A percentile compares a stretch with the other conserved stretches of the same genome.
These are phyloP conservation scores for Nycticryphes semicollaris DNA, from an alignment of 2,113 vertebrate species.

Conservation along the genomic window DNA sequence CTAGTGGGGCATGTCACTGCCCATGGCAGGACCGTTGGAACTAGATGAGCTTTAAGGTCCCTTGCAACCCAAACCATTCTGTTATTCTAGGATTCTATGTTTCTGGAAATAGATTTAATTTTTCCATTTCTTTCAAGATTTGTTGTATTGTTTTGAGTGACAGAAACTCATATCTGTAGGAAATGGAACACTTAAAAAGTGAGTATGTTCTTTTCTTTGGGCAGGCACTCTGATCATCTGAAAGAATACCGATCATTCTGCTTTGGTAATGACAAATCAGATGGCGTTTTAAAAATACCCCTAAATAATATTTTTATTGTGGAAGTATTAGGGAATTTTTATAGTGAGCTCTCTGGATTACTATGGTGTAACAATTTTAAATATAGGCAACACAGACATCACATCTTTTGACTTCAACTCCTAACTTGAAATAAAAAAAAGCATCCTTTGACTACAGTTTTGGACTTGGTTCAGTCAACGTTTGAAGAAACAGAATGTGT, in stretches of 20 bases:
- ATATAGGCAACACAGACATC: neutral
- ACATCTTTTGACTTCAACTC: neutral
- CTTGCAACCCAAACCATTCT: neutral
- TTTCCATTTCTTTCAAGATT: conserved; percentile 1
- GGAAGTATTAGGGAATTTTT: neutral
- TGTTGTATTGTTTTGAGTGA: neutral
- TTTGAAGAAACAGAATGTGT: conserved; percentile 13
- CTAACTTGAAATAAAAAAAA: neutral
- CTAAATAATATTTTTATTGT: neutral
- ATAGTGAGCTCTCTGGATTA: neutral
- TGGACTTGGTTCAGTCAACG: neutral
- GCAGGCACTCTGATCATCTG: neutral
- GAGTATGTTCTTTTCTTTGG: neutral
- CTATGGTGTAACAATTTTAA: neutral
- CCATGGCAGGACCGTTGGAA: neutral
- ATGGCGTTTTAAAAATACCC: neutral
- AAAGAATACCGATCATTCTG: neutral
- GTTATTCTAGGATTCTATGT: neutral
- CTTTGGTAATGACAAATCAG: neutral
- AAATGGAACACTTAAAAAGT: neutral
- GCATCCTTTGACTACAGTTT: neutral
- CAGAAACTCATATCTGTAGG: neutral
- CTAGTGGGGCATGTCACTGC: neutral
- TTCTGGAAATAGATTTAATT: neutral
- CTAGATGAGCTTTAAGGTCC: neutral